Evolutionary conservation across 2,888 invertebrate species (phyloP).

Genomic region (Hermaeophaga mercurialis): DNA sequence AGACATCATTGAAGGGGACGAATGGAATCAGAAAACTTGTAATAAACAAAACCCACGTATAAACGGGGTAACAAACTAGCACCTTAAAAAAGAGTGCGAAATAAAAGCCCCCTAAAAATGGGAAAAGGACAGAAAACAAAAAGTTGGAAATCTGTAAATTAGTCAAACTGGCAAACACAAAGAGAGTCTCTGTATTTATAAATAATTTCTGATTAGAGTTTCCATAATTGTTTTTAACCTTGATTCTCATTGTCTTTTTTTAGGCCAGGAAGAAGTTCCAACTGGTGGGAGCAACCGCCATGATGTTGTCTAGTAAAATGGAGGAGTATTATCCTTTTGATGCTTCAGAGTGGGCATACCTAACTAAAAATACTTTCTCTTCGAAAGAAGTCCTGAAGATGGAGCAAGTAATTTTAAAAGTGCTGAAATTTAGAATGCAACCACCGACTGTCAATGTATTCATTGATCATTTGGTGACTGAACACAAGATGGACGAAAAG

Average conservation of each 20-base stretch:
- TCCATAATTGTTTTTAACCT: too few species aligned
- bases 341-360: slow-evolving; percentile 50
- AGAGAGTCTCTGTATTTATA: too few species aligned
- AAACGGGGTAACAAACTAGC: too few species aligned
- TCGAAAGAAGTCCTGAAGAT: slow-evolving; percentile 50
- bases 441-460: slow-evolving; percentile 52
- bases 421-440: slow-evolving; percentile 50
- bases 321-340: slow-evolving; percentile 54
- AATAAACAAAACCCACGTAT: too few species aligned
- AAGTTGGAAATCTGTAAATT: too few species aligned
- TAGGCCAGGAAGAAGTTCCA: slow-evolving; percentile 53
- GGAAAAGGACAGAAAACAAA: too few species aligned
- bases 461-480: slow-evolving; percentile 47
- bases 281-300: slow-evolving; percentile 53
- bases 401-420: slow-evolving; percentile 52
- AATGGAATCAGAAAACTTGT: too few species aligned
- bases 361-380: slow-evolving; percentile 51
- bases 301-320: slow-evolving; percentile 54
- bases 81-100: too few species aligned
- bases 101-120: too few species aligned
- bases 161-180: too few species aligned
- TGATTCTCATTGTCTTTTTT: slow-evolving; percentile 4
- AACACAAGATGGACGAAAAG: slow-evolving; percentile 45
- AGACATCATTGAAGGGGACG: too few species aligned
- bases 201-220: too few species aligned